Evolutionary conservation across 2,797 vertebrate genomes (phyloP).

Genomic region (Gila robusta): DNA sequence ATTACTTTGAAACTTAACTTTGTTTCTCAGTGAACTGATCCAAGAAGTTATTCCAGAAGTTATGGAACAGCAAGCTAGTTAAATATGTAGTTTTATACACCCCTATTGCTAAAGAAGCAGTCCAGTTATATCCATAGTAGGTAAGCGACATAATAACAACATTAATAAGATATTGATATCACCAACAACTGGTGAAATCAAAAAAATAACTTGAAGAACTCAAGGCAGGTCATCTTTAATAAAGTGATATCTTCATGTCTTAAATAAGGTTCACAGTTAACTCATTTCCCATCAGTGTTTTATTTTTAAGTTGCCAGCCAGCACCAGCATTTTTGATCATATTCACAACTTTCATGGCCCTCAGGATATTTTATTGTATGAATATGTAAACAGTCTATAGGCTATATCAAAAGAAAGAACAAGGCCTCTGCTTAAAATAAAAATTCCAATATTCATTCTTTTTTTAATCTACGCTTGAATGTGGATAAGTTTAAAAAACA

Average conservation of each 20-base stretch:
- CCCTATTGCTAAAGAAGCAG: background rate
- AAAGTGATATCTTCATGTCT: background rate
- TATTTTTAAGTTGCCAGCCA: no score
- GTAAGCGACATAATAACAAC: background rate
- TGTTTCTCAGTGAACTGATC: background rate
- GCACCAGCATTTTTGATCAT: no score
- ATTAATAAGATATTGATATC: background rate
- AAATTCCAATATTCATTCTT: no score
- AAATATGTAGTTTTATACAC: background rate
- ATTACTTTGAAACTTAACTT: background rate
- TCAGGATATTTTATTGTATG: no score
- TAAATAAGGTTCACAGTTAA: background rate
- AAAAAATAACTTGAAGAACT: background rate
- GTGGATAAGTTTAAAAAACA: no score
- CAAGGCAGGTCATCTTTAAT: background rate
- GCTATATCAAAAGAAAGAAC: no score
- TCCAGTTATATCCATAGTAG: background rate
- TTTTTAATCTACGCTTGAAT: no score
- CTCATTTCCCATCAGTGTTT: no score
- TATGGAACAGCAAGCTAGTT: background rate
- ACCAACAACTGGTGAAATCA: background rate
- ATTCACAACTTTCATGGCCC: no score
- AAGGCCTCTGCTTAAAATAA: no score
- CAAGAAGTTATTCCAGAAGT: background rate
- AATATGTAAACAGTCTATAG: no score